These are phyloP conservation scores for Epizoanthus stellaris DNA, from an alignment of 92 coral and sea anemone genomes.

Conservation along the genomic window DNA sequence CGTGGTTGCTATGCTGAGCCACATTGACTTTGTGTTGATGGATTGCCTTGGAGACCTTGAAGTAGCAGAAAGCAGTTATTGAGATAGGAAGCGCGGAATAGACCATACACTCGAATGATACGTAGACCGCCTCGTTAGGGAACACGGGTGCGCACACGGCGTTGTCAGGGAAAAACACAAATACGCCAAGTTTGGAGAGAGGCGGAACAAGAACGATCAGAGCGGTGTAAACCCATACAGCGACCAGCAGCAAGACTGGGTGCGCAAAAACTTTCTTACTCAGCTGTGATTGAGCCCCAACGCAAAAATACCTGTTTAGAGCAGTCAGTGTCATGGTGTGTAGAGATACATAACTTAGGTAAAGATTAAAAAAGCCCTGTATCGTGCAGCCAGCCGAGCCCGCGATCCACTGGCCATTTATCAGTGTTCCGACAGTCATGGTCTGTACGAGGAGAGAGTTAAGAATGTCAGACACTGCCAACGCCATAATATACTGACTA, in stretches of 20 bases:
- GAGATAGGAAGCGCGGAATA: conserved; percentile 34
- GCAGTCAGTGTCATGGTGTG: conserved; percentile 40
- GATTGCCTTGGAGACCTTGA: conserved; percentile 24
- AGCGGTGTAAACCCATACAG: conserved; percentile 25
- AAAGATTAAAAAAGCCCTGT: conserved; percentile 37
- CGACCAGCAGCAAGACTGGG: background rate
- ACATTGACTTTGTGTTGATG: conserved; percentile 21
- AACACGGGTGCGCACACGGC: conserved; percentile 42
- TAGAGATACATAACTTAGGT: conserved; percentile 36
- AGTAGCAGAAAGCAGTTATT: conserved; percentile 22
- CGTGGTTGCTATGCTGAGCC: conserved; percentile 22
- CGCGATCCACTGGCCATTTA: conserved; percentile 35
- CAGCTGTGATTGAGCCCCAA: conserved; percentile 9
- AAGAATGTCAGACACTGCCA: conserved; percentile 29
- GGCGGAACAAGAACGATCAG: conserved; percentile 16
- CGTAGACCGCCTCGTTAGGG: conserved; percentile 21
- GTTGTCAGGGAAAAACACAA: conserved; percentile 30
- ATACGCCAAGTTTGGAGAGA: background rate
- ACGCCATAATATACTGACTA: conserved; percentile 30
- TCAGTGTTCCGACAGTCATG: conserved; percentile 22
- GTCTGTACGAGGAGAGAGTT: conserved; percentile 26
- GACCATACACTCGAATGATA: conserved; percentile 30
- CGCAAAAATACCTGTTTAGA: conserved; percentile 23
- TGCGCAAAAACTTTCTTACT: conserved; percentile 19
- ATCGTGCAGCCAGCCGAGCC: conserved; percentile 28